These are phyloP conservation scores for Pinna nobilis DNA, from an alignment of 1,140 invertebrate genomes.

Conservation along the genomic window DNA sequence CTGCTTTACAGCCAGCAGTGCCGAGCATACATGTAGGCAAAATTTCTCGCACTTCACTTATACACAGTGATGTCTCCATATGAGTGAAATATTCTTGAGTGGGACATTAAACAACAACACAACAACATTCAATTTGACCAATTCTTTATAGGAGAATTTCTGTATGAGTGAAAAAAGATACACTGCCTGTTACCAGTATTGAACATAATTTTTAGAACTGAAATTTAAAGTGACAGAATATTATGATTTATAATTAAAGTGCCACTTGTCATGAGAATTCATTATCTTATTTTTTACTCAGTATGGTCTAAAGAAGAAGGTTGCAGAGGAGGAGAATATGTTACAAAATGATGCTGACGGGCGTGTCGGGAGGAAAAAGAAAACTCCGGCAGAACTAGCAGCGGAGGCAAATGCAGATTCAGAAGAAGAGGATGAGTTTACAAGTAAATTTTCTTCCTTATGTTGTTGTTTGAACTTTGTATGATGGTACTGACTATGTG, in stretches of 20 bases:
- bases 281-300: slow-evolving; percentile 76
- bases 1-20: too few species aligned
- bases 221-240: too few species aligned
- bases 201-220: too few species aligned
- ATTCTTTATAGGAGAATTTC: too few species aligned
- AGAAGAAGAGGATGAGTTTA: slow-evolving; percentile 86
- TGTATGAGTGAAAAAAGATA: too few species aligned
- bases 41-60: too few species aligned
- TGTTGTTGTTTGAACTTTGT: slow-evolving; percentile 72
- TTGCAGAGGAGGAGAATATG: slow-evolving; percentile 83
- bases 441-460: slow-evolving; percentile 84
- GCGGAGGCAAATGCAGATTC: slow-evolving; percentile 95
- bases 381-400: slow-evolving; percentile 97
- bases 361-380: slow-evolving; percentile 87
- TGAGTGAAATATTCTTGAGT: too few species aligned
- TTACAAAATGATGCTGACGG: slow-evolving; percentile 74
- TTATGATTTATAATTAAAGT: background rate
- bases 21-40: too few species aligned
- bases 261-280: background rate
- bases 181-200: too few species aligned
- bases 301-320: slow-evolving; percentile 97
- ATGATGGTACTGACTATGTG: slow-evolving; percentile 31
- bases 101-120: too few species aligned
- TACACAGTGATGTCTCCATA: too few species aligned
- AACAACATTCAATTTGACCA: too few species aligned